Base-by-base conservation (phyloP, 2,797 vertebrate species). In the Anabacerthia variegaticeps region DNA sequence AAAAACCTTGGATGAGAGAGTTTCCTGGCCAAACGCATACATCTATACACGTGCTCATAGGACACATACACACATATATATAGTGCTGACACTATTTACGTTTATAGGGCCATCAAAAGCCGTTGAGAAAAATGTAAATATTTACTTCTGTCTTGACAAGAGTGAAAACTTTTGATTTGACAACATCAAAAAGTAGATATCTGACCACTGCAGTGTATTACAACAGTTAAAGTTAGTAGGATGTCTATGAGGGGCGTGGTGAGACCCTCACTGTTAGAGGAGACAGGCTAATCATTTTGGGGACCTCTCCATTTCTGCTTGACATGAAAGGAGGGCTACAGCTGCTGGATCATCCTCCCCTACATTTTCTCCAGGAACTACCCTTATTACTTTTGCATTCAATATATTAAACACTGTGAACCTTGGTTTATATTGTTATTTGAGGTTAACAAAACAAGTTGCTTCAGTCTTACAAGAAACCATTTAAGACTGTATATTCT, bases 31-130 rank as follows among this genome's bases (percentile, higher is more conserved):
- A 69, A 71, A 49, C 18, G 23, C 28, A 56, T 7, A 44, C 16
- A 36, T 7, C 46, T 23, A 12, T 14, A 22, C 20, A 48, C 6
- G 43, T 30, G 15, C 14, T 82, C 26, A 32, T 18, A 71, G 14
- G 36, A 24, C 10, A 41, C 7, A 74, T 3, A 14, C 4, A 46
- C 2, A 36, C 2, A 10, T 4, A 46, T 6, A 30, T 11, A 7
- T 28, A 59, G 7, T 52, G 23, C 41, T 83, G 36, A 49, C 22
- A 9, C 6, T 43, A n/a, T 27, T 51, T n/a, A 41, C 14, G 18
- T 23, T 20, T 34, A 32, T 10, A 55, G 6, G 21, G 24, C 20
- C 39, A 73, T 32, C 24, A 59, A 44, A 73, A 72, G 8, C 3
- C 21, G 30, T 12, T 51, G 14, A 17, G 74, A 51, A 77, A 58